A percentile compares a stretch with the other conserved stretches of the same genome.
These are phyloP conservation scores for Hesperophylax magnus DNA, from an alignment of 1,140 invertebrate genomes.

Conservation along the genomic window DNA sequence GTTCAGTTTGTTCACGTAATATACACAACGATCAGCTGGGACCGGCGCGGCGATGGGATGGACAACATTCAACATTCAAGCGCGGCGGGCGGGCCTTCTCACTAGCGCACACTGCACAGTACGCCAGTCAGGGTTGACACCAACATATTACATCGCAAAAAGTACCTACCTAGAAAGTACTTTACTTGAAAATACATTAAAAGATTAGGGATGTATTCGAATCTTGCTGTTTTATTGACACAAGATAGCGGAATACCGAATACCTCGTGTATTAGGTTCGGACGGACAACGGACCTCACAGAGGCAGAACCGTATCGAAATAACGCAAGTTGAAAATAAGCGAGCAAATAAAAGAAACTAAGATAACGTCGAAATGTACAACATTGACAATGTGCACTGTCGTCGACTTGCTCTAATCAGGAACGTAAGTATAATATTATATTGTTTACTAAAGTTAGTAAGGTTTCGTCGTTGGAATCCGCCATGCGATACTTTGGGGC, in stretches of 20 bases:
- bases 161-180: no score
- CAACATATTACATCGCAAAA: neutral
- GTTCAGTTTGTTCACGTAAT: neutral
- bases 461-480: neutral
- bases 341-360: neutral
- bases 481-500: constrained; percentile 17
- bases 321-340: neutral
- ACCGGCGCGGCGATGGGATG: neutral
- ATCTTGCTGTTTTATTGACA: no score
- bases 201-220: no score
- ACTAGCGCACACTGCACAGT: neutral
- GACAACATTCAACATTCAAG: neutral
- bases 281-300: no score
- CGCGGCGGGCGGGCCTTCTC: neutral
- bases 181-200: no score
- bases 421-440: neutral
- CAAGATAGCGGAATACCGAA: no score
- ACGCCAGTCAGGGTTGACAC: neutral
- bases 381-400: neutral
- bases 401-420: constrained; percentile 4
- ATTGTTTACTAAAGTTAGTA: neutral
- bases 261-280: no score
- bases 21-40: constrained; percentile 17
- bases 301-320: no score
- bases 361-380: neutral